Evolutionary conservation across 2,113 vertebrate genomes (phyloP).

Genomic region (Chunga burmeisteri): DNA sequence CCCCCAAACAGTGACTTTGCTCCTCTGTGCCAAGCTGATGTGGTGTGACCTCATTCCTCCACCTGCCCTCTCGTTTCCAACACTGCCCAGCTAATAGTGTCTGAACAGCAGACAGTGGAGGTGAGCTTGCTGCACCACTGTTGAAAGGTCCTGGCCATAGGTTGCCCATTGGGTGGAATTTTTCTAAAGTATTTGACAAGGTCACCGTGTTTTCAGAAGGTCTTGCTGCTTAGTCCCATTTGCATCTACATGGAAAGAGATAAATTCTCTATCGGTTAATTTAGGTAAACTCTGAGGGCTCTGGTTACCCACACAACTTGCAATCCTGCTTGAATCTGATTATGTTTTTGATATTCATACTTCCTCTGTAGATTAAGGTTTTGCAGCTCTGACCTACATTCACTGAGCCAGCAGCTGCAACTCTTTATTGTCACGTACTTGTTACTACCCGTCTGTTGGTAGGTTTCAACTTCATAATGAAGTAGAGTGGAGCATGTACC

Average conservation of each 20-base stretch:
- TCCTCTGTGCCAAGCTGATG: neutral
- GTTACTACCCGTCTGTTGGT: neutral
- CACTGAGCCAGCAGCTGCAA: conserved; percentile 1
- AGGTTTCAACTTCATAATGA: neutral
- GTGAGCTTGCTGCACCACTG: neutral
- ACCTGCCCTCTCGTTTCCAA: fast-evolving
- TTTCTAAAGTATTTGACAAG: neutral
- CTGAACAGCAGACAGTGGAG: neutral
- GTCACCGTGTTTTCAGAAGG: neutral
- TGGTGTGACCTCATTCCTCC: neutral
- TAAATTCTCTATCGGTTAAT: neutral
- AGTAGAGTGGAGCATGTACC: neutral
- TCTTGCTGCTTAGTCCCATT: neutral
- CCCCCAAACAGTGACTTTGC: neutral
- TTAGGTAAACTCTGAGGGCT: neutral
- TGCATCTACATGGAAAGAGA: neutral
- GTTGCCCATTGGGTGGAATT: neutral
- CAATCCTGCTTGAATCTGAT: neutral
- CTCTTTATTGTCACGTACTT: neutral
- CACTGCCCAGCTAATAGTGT: neutral
- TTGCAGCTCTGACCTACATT: conserved; percentile 29
- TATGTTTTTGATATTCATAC: neutral
- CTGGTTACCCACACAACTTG: neutral
- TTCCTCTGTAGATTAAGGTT: neutral
- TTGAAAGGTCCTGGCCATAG: neutral